Evolutionary conservation across 1,140 invertebrate genomes (phyloP).

Genomic region (Micrasema minimum): DNA sequence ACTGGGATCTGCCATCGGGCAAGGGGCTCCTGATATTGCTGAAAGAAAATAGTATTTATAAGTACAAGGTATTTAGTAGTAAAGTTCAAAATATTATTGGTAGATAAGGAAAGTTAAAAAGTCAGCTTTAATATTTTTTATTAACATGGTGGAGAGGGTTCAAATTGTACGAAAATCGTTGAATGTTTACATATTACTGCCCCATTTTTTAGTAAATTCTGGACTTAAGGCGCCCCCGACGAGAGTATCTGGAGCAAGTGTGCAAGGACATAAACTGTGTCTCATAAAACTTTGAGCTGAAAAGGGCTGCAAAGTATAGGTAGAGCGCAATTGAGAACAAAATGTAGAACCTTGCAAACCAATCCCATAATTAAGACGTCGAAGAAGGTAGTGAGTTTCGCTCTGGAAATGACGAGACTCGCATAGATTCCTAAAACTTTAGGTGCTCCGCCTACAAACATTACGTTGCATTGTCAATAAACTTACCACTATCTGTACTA

Average conservation of each 20-base stretch:
- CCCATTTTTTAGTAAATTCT: too few relatives aligned
- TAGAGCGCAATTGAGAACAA: too few relatives aligned
- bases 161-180: too few relatives aligned
- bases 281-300: too few relatives aligned
- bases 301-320: too few relatives aligned
- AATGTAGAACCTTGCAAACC: too few relatives aligned
- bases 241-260: too few relatives aligned
- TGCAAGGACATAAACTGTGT: too few relatives aligned
- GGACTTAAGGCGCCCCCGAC: too few relatives aligned
- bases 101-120: neutral
- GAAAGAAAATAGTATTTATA: conserved; percentile 4
- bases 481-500: conserved; percentile 67
- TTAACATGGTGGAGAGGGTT: neutral
- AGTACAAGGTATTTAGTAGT: neutral
- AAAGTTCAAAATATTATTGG: neutral
- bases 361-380: too few relatives aligned
- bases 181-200: too few relatives aligned
- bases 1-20: conserved; percentile 70
- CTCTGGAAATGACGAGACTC: conserved; percentile 71
- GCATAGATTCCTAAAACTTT: conserved; percentile 80
- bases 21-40: conserved; percentile 67
- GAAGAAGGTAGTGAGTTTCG: conserved; percentile 72
- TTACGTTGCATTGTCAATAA: conserved; percentile 11
- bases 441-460: conserved; percentile 72
- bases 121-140: conserved; percentile 1